These are phyloP conservation scores for Pseudachorutes palmiensis DNA, from an alignment of 1,140 invertebrate species.

Conservation along the genomic window DNA sequence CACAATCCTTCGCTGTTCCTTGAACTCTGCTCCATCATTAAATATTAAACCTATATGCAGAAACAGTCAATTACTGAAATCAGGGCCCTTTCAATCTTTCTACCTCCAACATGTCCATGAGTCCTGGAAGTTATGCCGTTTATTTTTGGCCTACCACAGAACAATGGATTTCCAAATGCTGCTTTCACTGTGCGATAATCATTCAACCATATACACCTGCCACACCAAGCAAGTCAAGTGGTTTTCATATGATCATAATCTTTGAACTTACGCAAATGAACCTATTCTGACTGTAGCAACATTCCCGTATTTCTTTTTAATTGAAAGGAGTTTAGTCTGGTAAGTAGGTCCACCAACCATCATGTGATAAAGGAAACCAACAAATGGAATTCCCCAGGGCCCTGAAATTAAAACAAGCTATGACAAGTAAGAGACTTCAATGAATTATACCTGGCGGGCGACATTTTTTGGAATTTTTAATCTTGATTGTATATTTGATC, in stretches of 20 bases:
- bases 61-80: too few relatives aligned
- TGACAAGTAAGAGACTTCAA: too few relatives aligned
- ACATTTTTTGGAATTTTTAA: too few relatives aligned
- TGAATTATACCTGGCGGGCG: too few relatives aligned
- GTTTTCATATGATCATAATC: neutral
- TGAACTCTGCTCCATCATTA: conserved; percentile 24
- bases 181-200: conserved; percentile 21
- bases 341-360: conserved; percentile 15
- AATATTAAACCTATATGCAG: conserved; percentile 26
- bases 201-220: conserved; percentile 22
- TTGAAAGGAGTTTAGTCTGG: conserved; percentile 5
- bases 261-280: conserved; percentile 22
- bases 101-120: conserved; percentile 20
- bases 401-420: too few relatives aligned
- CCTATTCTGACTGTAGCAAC: conserved; percentile 27
- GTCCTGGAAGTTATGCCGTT: conserved; percentile 21
- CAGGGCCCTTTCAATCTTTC: too few relatives aligned
- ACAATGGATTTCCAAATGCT: conserved; percentile 22
- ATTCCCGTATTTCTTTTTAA: conserved; percentile 20
- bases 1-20: conserved; percentile 25
- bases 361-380: conserved; percentile 26
- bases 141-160: conserved; percentile 27
- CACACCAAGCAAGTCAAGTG: neutral
- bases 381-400: conserved; percentile 19
- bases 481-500: neutral